These are phyloP conservation scores for Cosmia pyralina DNA, from an alignment of 2,888 invertebrate genomes.

Conservation along the genomic window DNA sequence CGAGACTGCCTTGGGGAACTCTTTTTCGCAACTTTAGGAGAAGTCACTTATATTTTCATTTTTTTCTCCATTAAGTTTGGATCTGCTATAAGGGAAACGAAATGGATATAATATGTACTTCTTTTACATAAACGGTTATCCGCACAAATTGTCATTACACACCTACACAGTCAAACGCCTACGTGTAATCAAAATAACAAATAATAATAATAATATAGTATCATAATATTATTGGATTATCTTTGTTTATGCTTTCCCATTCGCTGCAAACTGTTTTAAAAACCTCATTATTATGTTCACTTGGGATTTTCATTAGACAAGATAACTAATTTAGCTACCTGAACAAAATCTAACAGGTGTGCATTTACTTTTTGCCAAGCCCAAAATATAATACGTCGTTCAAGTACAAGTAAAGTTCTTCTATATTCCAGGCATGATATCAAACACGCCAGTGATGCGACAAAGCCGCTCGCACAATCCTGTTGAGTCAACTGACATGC, in stretches of 20 bases:
- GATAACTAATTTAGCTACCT: not conserved
- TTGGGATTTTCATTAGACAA: not conserved
- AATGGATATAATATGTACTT: not conserved
- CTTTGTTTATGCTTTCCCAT: not conserved
- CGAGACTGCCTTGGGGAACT: constrained; percentile 6
- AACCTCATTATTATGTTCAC: not conserved
- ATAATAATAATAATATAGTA: too few species aligned
- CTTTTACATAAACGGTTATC: not conserved
- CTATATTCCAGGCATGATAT: constrained; percentile 80
- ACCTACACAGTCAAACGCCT: not conserved
- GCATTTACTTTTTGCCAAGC: not conserved
- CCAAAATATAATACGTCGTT: not conserved
- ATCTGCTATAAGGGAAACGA: not conserved
- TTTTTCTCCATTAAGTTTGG: not conserved
- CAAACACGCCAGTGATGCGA: constrained; percentile 82
- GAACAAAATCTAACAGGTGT: not conserved
- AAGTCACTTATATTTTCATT: not conserved
- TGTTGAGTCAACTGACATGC: constrained; percentile 84
- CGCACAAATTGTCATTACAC: not conserved
- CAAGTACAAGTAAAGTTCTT: constrained; percentile 2
- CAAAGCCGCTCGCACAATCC: constrained; percentile 79
- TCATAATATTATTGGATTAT: not conserved
- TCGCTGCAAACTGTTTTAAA: not conserved
- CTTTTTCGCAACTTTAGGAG: not conserved
- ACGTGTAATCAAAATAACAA: not conserved